Percentiles rank a stretch among this genome's conserved stretches.
These are phyloP conservation scores for Petrolisthes cinctipes DNA, from an alignment of 2,888 invertebrate genomes.

Conservation along the genomic window DNA sequence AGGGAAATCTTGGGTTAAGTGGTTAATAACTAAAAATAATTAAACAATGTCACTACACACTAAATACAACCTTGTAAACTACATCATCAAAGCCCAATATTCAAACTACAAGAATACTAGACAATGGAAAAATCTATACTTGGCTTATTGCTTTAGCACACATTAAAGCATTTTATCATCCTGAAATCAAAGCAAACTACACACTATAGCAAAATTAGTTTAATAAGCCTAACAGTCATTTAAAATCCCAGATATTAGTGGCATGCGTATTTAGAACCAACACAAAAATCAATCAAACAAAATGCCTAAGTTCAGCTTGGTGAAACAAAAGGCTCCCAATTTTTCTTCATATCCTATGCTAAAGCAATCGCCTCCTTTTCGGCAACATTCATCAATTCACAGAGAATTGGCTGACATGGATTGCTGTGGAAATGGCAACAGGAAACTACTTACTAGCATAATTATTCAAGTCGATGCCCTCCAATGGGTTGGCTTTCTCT, in stretches of 20 bases:
- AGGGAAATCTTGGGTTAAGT: too few relatives aligned
- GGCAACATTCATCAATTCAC: slow-evolving; percentile 53
- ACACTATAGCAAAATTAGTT: slow-evolving; percentile 42
- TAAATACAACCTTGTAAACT: background rate
- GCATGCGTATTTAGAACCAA: slow-evolving; percentile 34
- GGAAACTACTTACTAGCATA: slow-evolving; percentile 71
- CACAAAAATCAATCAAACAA: slow-evolving; percentile 28
- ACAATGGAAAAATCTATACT: background rate
- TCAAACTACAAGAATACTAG: slow-evolving; percentile 9
- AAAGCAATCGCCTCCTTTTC: slow-evolving; percentile 52
- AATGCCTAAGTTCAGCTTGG: slow-evolving; percentile 51
- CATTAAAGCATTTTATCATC: slow-evolving; percentile 16
- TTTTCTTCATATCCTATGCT: slow-evolving; percentile 55
- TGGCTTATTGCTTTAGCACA: slow-evolving; percentile 60
- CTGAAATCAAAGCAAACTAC: slow-evolving; percentile 30
- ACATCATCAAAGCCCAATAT: slow-evolving; percentile 8
- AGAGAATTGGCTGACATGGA: slow-evolving; percentile 50
- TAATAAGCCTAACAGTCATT: slow-evolving; percentile 12
- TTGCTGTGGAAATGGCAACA: slow-evolving; percentile 62
- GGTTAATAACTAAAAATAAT: too few relatives aligned
- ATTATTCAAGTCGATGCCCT: slow-evolving; percentile 74
- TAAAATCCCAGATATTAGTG: slow-evolving; percentile 51
- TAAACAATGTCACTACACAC: too few relatives aligned
- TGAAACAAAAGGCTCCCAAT: slow-evolving; percentile 62
- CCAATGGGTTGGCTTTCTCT: slow-evolving; percentile 72